A percentile compares a stretch with the other conserved stretches of the same genome.
Evolutionary conservation across 2,888 invertebrate species (phyloP).

Genomic region (Monochamus alternatus): DNA sequence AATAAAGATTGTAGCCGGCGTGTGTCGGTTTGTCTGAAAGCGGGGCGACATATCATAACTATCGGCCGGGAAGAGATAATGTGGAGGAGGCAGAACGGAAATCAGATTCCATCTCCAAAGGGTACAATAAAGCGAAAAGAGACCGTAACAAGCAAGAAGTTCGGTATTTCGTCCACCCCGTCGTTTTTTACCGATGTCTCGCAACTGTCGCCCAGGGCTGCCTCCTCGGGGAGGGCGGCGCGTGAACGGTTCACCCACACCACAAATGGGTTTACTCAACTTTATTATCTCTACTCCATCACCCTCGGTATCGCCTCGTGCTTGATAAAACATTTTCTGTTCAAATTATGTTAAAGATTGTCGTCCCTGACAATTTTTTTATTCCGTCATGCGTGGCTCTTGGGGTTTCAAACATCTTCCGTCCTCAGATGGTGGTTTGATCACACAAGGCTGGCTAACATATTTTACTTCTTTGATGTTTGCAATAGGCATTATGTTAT

Average conservation of each 20-base stretch:
- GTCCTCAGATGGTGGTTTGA: too few relatives aligned
- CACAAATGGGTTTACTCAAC: conserved; percentile 39
- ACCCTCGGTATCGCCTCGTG: conserved; percentile 32
- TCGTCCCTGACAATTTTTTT: background rate
- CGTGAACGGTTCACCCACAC: conserved; percentile 36
- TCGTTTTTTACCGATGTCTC: conserved; percentile 54
- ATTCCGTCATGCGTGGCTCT: background rate
- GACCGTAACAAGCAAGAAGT: conserved; percentile 60
- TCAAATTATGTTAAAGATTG: conserved; percentile 15
- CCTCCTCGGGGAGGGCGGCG: conserved; percentile 23
- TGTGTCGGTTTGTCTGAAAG: conserved; percentile 28
- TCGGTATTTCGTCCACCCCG: conserved; percentile 54
- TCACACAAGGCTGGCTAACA: too few relatives aligned
- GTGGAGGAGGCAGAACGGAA: conserved; percentile 55
- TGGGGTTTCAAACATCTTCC: background rate
- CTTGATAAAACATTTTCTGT: conserved; percentile 32
- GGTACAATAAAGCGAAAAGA: conserved; percentile 62
- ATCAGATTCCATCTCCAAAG: conserved; percentile 62
- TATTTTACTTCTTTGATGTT: too few relatives aligned
- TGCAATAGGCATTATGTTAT: too few relatives aligned
- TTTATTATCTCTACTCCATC: conserved; percentile 38
- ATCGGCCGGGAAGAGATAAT: conserved; percentile 27
- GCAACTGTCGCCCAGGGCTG: conserved; percentile 54
- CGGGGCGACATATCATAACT: conserved; percentile 31
- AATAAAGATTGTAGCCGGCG: conserved; percentile 10